These are phyloP conservation scores for Bombus waltoni DNA, from an alignment of 1,140 invertebrate genomes.

Conservation along the genomic window DNA sequence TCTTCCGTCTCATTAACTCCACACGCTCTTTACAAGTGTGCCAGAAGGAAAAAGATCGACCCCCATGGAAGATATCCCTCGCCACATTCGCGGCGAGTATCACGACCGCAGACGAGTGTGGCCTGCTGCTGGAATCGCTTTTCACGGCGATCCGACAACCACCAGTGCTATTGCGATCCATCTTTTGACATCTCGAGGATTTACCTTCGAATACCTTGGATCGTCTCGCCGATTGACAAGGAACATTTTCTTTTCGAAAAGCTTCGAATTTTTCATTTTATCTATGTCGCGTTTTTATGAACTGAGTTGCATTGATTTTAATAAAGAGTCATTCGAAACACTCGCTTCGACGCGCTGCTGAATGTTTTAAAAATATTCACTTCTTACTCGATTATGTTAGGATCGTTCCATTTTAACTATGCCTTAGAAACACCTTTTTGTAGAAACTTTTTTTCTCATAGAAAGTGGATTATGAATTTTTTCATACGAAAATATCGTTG, in stretches of 20 bases:
- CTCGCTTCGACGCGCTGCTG: no score
- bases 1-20: conserved; percentile 53
- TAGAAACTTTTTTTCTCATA: no score
- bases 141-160: neutral
- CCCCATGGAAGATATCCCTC: conserved; percentile 3
- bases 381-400: neutral
- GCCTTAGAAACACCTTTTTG: neutral
- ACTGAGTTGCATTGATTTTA: no score
- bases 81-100: neutral
- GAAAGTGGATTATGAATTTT: neutral
- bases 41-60: conserved; percentile 16
- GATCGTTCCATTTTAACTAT: neutral
- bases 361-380: no score
- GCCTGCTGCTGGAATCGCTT: neutral
- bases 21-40: conserved; percentile 37
- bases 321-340: no score
- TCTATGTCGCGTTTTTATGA: neutral
- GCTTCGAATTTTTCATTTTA: no score
- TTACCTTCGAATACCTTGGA: neutral
- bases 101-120: neutral
- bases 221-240: neutral
- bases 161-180: neutral
- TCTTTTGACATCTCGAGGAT: neutral
- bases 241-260: neutral
- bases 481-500: neutral